These are phyloP conservation scores for Dipodomys stephensi DNA, from an alignment of 2,113 vertebrate species.

Conservation along the genomic window DNA sequence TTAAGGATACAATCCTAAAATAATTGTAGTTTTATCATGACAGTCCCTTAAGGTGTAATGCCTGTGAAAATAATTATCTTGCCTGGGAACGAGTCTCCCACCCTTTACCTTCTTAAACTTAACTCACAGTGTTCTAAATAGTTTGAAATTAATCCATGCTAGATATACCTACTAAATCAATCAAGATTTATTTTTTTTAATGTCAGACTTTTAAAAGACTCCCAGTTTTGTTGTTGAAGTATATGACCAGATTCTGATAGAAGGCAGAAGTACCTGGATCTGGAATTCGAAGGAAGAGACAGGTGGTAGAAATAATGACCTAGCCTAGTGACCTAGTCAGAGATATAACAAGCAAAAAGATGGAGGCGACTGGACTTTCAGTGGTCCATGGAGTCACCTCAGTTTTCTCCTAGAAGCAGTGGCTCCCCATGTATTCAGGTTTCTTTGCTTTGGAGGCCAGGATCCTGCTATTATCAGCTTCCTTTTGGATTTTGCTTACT, in stretches of 20 bases:
- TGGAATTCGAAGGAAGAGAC: not conserved
- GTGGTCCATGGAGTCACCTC: not conserved
- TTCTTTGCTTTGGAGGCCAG: not conserved
- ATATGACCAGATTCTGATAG: not conserved
- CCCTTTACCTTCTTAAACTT: not conserved
- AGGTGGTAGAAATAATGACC: not conserved
- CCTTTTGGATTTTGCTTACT: not conserved
- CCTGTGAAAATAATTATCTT: not conserved
- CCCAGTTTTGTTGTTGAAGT: not conserved
- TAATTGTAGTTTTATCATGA: not conserved
- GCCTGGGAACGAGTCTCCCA: not conserved
- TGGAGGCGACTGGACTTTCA: not conserved
- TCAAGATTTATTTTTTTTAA: not conserved
- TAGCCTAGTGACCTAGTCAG: not conserved
- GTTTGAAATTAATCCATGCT: not conserved
- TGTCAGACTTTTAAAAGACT: not conserved
- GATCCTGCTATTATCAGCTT: not conserved
- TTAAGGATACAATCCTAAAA: not conserved
- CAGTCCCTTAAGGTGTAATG: not conserved
- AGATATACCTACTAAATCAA: conserved; percentile 9
- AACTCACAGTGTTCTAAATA: not conserved
- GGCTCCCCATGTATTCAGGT: not conserved
- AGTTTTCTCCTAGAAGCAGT: not conserved
- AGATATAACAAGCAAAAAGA: not conserved
- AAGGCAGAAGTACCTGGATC: not conserved